Percentiles rank a stretch among this genome's conserved stretches.
Evolutionary conservation across 2,113 vertebrate species (phyloP).

Genomic region (Toxotes jaculatrix): DNA sequence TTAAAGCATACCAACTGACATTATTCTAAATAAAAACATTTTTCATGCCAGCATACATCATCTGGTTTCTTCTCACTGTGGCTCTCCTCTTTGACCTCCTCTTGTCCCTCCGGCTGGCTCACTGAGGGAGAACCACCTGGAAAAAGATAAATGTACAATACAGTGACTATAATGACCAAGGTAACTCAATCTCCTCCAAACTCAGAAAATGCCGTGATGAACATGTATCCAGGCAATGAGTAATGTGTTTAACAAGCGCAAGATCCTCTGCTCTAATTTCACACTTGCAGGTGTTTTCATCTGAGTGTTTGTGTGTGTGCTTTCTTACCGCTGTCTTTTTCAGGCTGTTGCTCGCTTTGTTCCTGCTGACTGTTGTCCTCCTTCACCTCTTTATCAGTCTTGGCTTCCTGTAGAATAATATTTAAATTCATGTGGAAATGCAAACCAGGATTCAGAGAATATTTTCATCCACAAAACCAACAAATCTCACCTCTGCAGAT

Average conservation of each 20-base stretch:
- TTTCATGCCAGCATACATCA: constrained; percentile 54
- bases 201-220: background rate
- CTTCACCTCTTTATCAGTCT: constrained; percentile 17
- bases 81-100: constrained; percentile 62
- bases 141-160: background rate
- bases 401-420: constrained; percentile 36
- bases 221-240: background rate
- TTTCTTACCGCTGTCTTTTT: constrained; percentile 53
- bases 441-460: background rate
- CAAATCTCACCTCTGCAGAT: constrained; percentile 68
- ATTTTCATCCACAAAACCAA: constrained; percentile 8
- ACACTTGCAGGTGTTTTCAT: background rate
- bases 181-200: background rate
- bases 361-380: constrained; percentile 29
- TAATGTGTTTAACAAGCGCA: background rate
- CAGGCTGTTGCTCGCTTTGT: constrained; percentile 26
- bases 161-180: background rate
- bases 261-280: background rate
- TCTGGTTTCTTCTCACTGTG: constrained; percentile 58
- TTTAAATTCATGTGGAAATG: background rate
- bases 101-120: constrained; percentile 55
- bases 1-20: background rate
- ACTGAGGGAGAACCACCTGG: constrained; percentile 37
- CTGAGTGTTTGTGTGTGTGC: background rate
- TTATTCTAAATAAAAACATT: background rate